Base-by-base conservation (phyloP, 2,797 vertebrate species). In the Staurois parvus region DNA sequence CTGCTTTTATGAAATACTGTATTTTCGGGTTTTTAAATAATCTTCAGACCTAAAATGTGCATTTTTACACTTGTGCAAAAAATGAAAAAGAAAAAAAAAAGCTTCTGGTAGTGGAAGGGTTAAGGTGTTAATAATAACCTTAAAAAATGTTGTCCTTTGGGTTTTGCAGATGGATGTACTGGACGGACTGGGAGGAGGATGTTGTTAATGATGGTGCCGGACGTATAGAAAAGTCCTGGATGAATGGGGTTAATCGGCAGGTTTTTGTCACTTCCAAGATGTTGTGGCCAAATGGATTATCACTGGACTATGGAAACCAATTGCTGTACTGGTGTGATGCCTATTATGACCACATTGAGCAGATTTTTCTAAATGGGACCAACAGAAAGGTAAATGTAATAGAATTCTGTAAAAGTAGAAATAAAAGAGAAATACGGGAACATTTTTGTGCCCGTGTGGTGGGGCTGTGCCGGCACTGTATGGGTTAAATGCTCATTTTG, bases 121-220 rank as follows among this genome's bases (percentile, higher is more conserved):
- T 32, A 32, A n/a, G n/a, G n/a, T 52, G 2, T 52, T 52, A 52
- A 52, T 52, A 17, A 52, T 17, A n/a, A 59, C 21, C 4, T 24
- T 59, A 59, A 24, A 59, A 21, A 59, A 7, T 21, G 9, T 24
- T 24, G 5, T 59, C 21, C 9, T 59, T 59, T 59, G 19, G 19
- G 11, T 85, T 32, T 80, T 88, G 66, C 4, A 99, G 98, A 79
- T 99, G 97, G 98, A 99, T 99, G 98, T 99, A 99, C 86, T 99
- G 98, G 98, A 99, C 98, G 19, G 98, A 99, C 94, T 99, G 98
- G 98, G 98, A 99, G 87, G 98, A 99, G 91, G 98, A 99, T 90
- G 97, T 99, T 88, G 96, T 99, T 89, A 98, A 98, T 74, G 97
- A 97, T 95, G 99, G 97, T 88, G 96, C 98, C 67, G 98, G 98